Conservation (phyloP, 2,797 vertebrate genomes). For the Cyclura pinguis region DNA sequence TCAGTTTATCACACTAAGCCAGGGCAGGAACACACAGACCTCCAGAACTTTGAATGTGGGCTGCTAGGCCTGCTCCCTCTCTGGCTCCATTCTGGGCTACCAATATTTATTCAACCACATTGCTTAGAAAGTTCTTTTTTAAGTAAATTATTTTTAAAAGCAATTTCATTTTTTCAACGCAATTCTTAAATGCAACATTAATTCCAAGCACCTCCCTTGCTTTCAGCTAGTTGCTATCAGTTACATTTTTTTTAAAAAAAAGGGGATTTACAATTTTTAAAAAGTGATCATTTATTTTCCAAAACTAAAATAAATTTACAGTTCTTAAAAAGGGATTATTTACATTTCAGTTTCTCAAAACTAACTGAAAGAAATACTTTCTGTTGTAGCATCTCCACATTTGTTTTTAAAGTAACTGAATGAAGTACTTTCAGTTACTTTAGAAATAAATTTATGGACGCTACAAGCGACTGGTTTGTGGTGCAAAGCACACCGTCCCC, state of each 20-base stretch:
- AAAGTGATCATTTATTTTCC: too few species aligned
- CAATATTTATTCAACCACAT: neutral
- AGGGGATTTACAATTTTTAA: too few species aligned
- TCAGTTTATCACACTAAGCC: neutral
- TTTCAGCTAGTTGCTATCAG: neutral
- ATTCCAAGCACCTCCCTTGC: neutral
- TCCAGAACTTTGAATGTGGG: too few species aligned
- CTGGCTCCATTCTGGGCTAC: neutral
- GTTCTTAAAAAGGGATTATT: too few species aligned
- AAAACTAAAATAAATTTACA: too few species aligned
- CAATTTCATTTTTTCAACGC: neutral
- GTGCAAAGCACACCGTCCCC: neutral
- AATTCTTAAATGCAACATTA: neutral
- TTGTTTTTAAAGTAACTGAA: too few species aligned
- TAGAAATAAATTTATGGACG: too few species aligned
- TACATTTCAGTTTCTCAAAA: too few species aligned
- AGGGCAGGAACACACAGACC: neutral
- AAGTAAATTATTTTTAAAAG: neutral
- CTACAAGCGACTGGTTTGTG: neutral
- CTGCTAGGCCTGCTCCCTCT: neutral
- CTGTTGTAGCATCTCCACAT: too few species aligned
- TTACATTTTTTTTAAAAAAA: neutral
- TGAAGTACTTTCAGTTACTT: too few species aligned
- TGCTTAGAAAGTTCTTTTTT: neutral
- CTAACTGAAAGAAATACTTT: too few species aligned